Evolutionary conservation across 2,113 vertebrate genomes (phyloP), one percentile per base, ranked within the genome.

Genomic region (Phyllopteryx taeniolatus): DNA sequence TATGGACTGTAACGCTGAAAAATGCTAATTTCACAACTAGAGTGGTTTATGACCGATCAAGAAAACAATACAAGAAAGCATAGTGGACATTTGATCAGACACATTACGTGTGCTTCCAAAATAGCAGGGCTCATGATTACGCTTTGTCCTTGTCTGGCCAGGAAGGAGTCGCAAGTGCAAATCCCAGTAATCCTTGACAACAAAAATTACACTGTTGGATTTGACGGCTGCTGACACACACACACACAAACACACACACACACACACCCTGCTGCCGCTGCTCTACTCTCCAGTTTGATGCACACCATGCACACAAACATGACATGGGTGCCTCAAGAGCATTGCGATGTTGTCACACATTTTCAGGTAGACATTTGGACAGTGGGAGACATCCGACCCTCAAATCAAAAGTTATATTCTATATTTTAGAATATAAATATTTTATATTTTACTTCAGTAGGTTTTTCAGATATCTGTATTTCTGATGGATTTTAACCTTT

Each of bases 151-250:
- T 75, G 69, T 70, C 54, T 22, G 64, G 78, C 57, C 70, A 67
- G 64, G 67, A 53, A 75, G 82, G 68, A 76, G 43, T 68, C 49
- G 7, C 35, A 76, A 59, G 57, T 3, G 13, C 74, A 81, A 83
- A 86, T 81, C 87, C 85, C 12, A 1, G 54, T 86, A 89, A 86
- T 86, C 84, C 84, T 77, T 71, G 71, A 74, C 75, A 61, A 60
- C 51, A 68, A 84, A 79, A 80, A 77, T 83, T 75, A 79, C 63
- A 71, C 76, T 71, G 54, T 67, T n/a, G 54, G 47, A 68, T 65
- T 71, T 84, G 74, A 77, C 74, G 2, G 10, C 61, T 57, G 3
- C 9, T 53, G 75, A 61, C 4, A 33, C 14, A 61, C 59, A 35
- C 31, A 17, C 65, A n/a, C 4, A 33, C 31, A 35, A 31, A 35